Percentiles rank a stretch among this genome's conserved stretches.
phyloP scores from a whole-genome alignment of 1,140 invertebrate species.

The Ceratina australensis region DNA sequence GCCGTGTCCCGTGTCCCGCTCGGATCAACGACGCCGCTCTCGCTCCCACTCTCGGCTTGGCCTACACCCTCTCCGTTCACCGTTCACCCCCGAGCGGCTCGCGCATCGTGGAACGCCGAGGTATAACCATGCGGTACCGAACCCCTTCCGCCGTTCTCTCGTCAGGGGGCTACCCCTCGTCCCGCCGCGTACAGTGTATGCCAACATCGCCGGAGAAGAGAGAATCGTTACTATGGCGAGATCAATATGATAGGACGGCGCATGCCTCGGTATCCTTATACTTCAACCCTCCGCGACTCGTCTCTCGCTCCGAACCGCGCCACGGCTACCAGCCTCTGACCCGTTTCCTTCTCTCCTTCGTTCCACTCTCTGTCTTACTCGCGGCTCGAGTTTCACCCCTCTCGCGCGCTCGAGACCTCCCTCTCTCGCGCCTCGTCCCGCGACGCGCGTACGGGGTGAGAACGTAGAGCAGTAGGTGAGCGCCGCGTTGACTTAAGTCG shows the following conservation, averaged over 20 bases:
- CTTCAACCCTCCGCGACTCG: conserved; percentile 60
- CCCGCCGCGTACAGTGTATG: conserved; percentile 69
- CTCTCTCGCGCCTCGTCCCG: conserved; percentile 14
- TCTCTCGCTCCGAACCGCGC: conserved; percentile 34
- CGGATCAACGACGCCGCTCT: conserved; percentile 9
- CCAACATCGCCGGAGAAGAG: conserved; percentile 76
- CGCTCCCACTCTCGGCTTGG: conserved; percentile 12
- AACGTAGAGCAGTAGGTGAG: conserved; percentile 52
- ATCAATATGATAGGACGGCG: conserved; percentile 77
- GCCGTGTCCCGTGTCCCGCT: too few relatives aligned
- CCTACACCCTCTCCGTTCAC: conserved; percentile 18
- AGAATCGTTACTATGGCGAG: conserved; percentile 79
- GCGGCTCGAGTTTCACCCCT: neutral
- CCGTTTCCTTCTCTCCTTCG: neutral
- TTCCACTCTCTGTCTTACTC: conserved; percentile 12
- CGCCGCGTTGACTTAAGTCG: conserved; percentile 62
- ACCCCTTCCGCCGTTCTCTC: conserved; percentile 58
- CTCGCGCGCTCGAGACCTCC: neutral
- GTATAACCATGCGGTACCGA: conserved; percentile 70
- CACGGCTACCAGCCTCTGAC: neutral
- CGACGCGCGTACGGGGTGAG: conserved; percentile 21
- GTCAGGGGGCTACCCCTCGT: conserved; percentile 49
- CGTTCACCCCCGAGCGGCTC: conserved; percentile 50
- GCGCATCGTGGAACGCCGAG: conserved; percentile 57
- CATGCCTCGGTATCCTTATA: conserved; percentile 72